These are phyloP conservation scores for Onychomys arenicola DNA, from an alignment of 2,797 vertebrate genomes.

Conservation along the genomic window DNA sequence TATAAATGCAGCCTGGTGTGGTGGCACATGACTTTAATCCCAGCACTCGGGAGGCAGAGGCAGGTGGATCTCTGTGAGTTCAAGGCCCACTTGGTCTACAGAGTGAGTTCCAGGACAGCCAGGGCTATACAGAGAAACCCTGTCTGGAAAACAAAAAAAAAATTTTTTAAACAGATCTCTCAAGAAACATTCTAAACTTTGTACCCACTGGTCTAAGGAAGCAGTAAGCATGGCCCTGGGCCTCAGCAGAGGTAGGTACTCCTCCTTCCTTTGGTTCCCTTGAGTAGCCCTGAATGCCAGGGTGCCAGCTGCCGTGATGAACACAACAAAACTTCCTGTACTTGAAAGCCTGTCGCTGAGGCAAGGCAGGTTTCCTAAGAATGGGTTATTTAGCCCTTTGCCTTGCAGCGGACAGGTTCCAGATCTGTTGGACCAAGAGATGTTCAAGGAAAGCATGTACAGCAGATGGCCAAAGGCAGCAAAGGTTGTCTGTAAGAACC, in stretches of 20 bases:
- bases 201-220: background rate
- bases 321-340: background rate
- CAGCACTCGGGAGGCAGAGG: background rate
- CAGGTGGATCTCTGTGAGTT: background rate
- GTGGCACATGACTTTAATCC: background rate
- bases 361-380: background rate
- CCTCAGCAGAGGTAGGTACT: background rate
- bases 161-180: constrained; percentile 17
- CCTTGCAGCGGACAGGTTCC: background rate
- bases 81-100: too few relatives aligned
- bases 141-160: background rate
- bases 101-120: too few relatives aligned
- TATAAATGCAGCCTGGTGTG: background rate
- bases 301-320: background rate
- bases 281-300: background rate
- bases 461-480: background rate
- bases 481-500: background rate
- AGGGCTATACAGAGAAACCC: background rate
- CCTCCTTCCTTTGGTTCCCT: background rate
- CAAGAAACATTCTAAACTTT: constrained; percentile 39
- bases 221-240: background rate
- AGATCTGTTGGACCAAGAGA: background rate
- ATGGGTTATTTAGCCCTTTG: background rate
- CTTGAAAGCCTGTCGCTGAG: background rate
- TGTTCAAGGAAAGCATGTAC: background rate